Evolutionary conservation across 2,797 vertebrate species (phyloP), one percentile per base, ranked within the genome.

Genomic region (Anas acuta): DNA sequence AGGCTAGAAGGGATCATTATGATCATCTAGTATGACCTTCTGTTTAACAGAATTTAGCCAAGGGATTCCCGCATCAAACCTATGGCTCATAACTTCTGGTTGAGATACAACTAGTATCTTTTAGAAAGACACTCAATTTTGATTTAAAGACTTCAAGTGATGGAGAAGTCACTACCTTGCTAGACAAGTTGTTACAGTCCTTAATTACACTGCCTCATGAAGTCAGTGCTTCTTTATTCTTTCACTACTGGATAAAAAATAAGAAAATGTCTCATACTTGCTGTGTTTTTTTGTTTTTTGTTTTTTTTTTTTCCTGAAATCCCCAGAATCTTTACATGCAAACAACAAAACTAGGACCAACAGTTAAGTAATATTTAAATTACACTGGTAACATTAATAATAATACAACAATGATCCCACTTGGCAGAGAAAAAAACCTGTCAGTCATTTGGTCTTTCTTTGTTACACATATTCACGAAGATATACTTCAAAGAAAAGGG

Each of bases 1-100:
- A 87, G 91, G 91, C 92, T 96, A 47, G 91, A 94, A 94, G 95
- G 92, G 93, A 94, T 93, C 95, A 93, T 96, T 95, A 94, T 58
- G 87, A 95, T 90, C 80, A 88, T 91, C 94, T 84, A 87, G 43
- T 92, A 95, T 94, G 94, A 96, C 90, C 93, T 97, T 95, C 94
- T 89, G 69, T 86, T 92, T 87, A 95, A 94, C 83, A 89, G 88
- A 96, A 93, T 95, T 94, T 92, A 95, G 93, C 84, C 91, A 94
- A 93, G 90, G 93, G 93, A 97, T 89, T 93, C 94, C 90, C 0
- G 1, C 91, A 92, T 92, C 81, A 87, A 90, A 88, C 88, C 90
- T 41, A 72, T 78, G 81, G 71, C 90, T 96, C 88, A 79, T 96
- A 92, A 95, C 93, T 94, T 85, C 86, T 93, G 75, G 54, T 72